phyloP scores from a whole-genome alignment of 2,113 vertebrate genomes.

The Todiramphus saurophagus region DNA sequence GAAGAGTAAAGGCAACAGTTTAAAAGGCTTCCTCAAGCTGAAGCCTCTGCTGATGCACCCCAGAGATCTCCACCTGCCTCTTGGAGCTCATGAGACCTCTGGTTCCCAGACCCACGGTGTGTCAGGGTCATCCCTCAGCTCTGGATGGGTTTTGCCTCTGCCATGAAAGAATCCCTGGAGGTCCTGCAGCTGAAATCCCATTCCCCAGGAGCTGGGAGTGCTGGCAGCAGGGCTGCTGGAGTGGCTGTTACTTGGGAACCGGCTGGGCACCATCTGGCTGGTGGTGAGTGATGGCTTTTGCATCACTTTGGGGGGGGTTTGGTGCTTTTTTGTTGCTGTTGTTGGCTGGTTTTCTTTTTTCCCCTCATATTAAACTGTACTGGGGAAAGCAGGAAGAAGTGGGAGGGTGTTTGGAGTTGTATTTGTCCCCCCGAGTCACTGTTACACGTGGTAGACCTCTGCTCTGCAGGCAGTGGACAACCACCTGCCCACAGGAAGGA shows the following conservation, averaged over 20 bases:
- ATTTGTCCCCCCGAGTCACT: background rate
- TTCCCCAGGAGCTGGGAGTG: background rate
- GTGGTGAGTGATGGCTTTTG: background rate
- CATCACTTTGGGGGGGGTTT: background rate
- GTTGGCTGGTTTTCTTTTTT: background rate
- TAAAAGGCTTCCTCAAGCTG: background rate
- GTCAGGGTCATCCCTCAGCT: background rate
- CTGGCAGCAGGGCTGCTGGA: accelerated
- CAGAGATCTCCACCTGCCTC: background rate
- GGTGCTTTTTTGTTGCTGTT: background rate
- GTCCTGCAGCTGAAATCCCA: background rate
- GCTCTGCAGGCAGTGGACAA: background rate
- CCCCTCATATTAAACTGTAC: background rate
- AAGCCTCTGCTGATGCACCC: background rate
- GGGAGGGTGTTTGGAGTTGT: background rate
- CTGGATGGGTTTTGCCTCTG: background rate
- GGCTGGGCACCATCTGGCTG: background rate
- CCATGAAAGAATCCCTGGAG: background rate
- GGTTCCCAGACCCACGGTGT: background rate
- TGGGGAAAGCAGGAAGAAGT: background rate
- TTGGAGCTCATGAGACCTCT: background rate
- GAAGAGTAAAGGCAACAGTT: background rate
- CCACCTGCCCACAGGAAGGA: background rate
- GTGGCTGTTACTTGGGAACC: background rate
- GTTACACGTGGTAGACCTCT: accelerated